Conservation (phyloP, 2,888 invertebrate genomes). For the Clostera curtula region DNA sequence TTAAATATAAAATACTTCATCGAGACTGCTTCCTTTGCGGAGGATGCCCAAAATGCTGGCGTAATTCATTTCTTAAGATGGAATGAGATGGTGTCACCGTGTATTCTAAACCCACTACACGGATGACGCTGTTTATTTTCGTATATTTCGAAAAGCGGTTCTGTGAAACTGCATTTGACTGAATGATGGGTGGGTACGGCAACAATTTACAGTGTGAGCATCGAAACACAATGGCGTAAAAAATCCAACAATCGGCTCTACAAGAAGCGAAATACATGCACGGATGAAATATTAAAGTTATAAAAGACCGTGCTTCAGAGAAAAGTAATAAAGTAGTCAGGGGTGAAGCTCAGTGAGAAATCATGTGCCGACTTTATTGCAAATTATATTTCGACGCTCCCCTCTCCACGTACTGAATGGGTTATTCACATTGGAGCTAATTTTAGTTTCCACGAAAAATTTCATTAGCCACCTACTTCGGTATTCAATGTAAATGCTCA, state of each 20-base stretch:
- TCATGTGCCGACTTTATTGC: conserved; percentile 48
- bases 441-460: conserved; percentile 11
- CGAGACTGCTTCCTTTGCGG: too few relatives aligned
- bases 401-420: conserved; percentile 22
- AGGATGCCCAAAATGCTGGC: too few relatives aligned
- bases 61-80: too few relatives aligned
- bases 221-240: conserved; percentile 31
- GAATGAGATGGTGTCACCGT: too few relatives aligned
- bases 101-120: too few relatives aligned
- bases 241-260: conserved; percentile 33
- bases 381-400: conserved; percentile 47
- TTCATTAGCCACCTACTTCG: conserved; percentile 6
- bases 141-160: conserved; percentile 5
- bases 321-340: conserved; percentile 56
- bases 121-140: too few relatives aligned
- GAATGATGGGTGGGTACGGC: conserved; percentile 11
- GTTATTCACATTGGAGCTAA: conserved; percentile 21
- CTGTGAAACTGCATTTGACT: conserved; percentile 8
- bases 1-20: too few relatives aligned
- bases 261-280: conserved; percentile 26
- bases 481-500: conserved; percentile 10
- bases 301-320: conserved; percentile 40
- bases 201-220: conserved; percentile 27
- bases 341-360: conserved; percentile 39
- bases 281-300: conserved; percentile 41